Conservation (phyloP, 2,113 vertebrate species). For the Setophaga coronata region DNA sequence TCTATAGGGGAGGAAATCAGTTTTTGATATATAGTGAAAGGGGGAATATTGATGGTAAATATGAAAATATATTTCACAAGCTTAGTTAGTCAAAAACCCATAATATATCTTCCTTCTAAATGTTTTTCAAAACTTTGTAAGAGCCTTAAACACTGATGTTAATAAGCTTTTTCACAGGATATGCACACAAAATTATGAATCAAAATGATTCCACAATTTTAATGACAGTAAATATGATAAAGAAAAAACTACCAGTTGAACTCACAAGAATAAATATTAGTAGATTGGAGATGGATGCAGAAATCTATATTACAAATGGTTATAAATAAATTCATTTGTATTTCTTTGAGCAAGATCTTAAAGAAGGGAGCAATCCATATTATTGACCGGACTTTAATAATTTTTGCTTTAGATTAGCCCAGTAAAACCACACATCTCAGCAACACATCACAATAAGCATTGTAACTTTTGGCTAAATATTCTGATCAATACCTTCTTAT, state of each 20-base stretch:
- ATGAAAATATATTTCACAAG: neutral
- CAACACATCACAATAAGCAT: conserved; percentile 53
- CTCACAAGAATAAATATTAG: conserved; percentile 9
- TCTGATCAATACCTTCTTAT: conserved; percentile 47
- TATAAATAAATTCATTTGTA: conserved; percentile 67
- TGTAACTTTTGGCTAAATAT: conserved; percentile 53
- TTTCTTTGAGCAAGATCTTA: conserved; percentile 68
- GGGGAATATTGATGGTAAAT: neutral
- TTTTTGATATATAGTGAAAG: neutral
- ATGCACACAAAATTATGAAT: neutral
- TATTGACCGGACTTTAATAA: conserved; percentile 74
- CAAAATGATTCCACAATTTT: conserved; percentile 28
- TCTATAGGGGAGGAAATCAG: neutral
- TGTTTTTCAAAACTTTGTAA: neutral
- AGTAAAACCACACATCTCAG: conserved; percentile 58
- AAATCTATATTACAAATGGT: conserved; percentile 65
- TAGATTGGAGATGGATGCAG: conserved; percentile 25
- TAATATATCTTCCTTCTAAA: neutral
- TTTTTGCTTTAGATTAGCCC: conserved; percentile 68
- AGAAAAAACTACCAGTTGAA: conserved; percentile 13
- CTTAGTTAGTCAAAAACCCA: neutral
- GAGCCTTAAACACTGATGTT: neutral
- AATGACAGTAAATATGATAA: conserved; percentile 34
- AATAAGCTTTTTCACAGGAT: neutral
- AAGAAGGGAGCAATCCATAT: conserved; percentile 70